Base-by-base conservation (phyloP, 2,888 invertebrate species). In the Meiosimyza platycephala region DNA sequence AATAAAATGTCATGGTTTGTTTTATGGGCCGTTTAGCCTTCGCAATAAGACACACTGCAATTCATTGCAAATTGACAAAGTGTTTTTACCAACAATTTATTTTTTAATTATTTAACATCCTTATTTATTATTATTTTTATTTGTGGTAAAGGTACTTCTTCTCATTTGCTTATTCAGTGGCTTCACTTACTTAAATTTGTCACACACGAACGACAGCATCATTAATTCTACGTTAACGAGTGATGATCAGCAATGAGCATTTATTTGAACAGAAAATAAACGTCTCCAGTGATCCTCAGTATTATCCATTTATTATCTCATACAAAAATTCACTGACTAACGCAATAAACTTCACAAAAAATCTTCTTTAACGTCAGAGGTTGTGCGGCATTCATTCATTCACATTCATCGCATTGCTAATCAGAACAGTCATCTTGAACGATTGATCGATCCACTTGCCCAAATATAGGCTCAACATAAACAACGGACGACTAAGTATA, bases 21-120 rank as follows among this genome's bases (percentile, higher is more conserved):
- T 47, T 65, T 40, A 55, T 65, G 66, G 73, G 70, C 65, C 65
- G 65, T 70, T 63, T 48, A 4, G n/a, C 4, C 40, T 7, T 6
- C 40, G 9, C 40, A 40, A 1, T 6, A 9, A 40, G 40, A 7
- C 9, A 28, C 28, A 28, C 40, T 40, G 40, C 9, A 40, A 5
- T 28, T 28, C 28, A 28, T 28, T 28, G 28, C 3, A 28, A 40
- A 40, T 40, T 40, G 40, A 40, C 6, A 40, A 40, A 40, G 40
- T 40, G 40, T 40, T 40, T 40, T 40, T 40, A 40, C 40, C 40
- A 4, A 40, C 40, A 6, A 7, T 40, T 40, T 40, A 7, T 40
- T 9, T 40, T 40, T 40, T 40, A 40, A 40, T 40, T 40, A 40
- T 40, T 40, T 40, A 40, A 40, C 40, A 40, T 40, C 40, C 40